phyloP scores from a whole-genome alignment of 2,888 invertebrate species.

The Loripinus fragilis region DNA sequence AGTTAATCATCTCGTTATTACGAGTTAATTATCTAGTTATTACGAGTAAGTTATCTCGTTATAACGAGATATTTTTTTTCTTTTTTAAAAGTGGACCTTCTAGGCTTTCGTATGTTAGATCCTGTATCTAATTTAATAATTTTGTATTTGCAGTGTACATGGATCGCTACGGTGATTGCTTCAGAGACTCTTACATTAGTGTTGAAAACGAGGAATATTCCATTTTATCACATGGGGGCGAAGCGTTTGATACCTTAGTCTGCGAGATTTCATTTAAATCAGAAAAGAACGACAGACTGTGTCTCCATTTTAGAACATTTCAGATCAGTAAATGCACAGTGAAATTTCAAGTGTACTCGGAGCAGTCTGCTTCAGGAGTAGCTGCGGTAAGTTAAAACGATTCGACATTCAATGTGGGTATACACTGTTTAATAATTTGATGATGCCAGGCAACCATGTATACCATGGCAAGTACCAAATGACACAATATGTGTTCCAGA shows the following conservation, averaged over 20 bases:
- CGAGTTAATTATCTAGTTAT: no score
- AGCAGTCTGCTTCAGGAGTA: conserved; percentile 42
- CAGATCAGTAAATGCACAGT: conserved; percentile 56
- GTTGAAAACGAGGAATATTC: conserved; percentile 40
- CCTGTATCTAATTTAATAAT: no score
- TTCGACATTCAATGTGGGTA: no score
- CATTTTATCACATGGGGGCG: conserved; percentile 53
- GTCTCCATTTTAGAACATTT: conserved; percentile 65
- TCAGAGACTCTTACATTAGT: conserved; percentile 28
- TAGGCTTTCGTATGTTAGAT: no score
- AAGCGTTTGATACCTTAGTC: conserved; percentile 60
- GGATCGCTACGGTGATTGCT: conserved; percentile 59
- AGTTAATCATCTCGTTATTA: no score
- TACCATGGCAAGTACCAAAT: no score
- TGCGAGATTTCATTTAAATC: conserved; percentile 70
- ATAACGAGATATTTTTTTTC: no score
- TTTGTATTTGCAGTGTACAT: conserved; percentile 48
- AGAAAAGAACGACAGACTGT: conserved; percentile 62
- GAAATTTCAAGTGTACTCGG: conserved; percentile 58
- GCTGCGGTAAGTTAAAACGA: conserved; percentile 55
- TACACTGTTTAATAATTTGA: no score
- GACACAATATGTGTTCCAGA: no score
- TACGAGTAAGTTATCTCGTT: no score
- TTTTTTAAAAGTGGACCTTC: no score
- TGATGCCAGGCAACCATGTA: no score